Evolutionary conservation across 2,797 vertebrate species (phyloP), one percentile per base, ranked within the genome.

Genomic region (Hephaestus fuliginosus): DNA sequence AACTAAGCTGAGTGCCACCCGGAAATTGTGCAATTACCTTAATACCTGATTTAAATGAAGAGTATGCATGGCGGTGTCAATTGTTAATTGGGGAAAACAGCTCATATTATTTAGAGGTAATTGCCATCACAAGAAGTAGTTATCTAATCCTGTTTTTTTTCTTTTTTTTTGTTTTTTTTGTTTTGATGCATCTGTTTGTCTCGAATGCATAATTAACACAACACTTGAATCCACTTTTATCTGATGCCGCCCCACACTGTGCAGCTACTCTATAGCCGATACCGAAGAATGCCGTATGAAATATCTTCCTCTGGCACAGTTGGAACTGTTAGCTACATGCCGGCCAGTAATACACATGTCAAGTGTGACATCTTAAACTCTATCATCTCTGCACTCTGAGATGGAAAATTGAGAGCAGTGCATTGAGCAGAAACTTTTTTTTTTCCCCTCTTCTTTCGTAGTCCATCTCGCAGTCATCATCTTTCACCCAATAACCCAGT

Each of bases 1-100:
- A 92, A 91, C 89, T 81, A 60, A 89, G 86, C 82, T 53, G 78
- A 91, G 90, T 84, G 87, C 85, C 88, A 89, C 86, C 80, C 81
- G 86, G 94, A 95, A 91, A 95, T 91, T 92, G 86, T 83, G 70
- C 89, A 94, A 94, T 95, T 94, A 92, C 88, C 78, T 86, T 86
- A 91, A 92, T 85, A 90, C 84, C 76, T 91, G 88, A 90, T 92
- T 88, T 84, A 86, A 90, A 91, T 84, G 78, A 89, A 86, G 81
- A 87, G 88, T 56, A 71, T 68, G 88, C 80, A 70, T 74, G 84
- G 76, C 78, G 69, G 53, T 90, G 92, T 91, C 89, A 90, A 75
- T 66, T 85, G 52, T 78, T 93, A 91, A 93, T 91, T 87, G 80
- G 58, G 64, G 78, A 81, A 87, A 94, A 88, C 80, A 64, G 81